Conservation (phyloP, 2,888 invertebrate genomes). For the Abrostola tripartita region DNA sequence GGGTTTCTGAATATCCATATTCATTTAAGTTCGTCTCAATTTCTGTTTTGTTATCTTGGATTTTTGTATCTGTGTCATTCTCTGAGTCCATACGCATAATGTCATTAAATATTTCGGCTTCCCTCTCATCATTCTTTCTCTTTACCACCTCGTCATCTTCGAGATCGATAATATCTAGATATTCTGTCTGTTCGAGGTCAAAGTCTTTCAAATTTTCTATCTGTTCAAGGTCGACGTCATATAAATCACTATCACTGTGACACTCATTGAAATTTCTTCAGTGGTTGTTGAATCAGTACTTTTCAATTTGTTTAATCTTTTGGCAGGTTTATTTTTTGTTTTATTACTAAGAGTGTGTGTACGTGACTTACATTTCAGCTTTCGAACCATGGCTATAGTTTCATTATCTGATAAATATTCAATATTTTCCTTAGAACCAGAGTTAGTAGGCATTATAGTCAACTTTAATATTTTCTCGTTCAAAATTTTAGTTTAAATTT, state of each 20-base stretch:
- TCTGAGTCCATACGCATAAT: conserved; percentile 6
- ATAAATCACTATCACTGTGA: too few species aligned
- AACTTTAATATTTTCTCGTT: too few species aligned
- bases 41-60: conserved; percentile 6
- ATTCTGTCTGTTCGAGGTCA: background rate
- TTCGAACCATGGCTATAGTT: too few species aligned
- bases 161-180: background rate
- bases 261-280: too few species aligned
- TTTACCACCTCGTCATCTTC: background rate
- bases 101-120: conserved; percentile 9
- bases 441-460: too few species aligned
- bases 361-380: conserved; percentile 11
- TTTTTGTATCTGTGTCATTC: conserved; percentile 11
- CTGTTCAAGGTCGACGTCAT: background rate
- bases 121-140: conserved; percentile 8
- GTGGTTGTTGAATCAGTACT: too few species aligned
- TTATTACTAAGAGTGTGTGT: too few species aligned
- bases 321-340: too few species aligned
- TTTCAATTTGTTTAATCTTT: too few species aligned
- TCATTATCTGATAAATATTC: too few species aligned
- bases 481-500: too few species aligned
- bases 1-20: conserved; percentile 1
- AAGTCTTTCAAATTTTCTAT: background rate
- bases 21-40: conserved; percentile 1
- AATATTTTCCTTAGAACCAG: too few species aligned